phyloP scores from a whole-genome alignment of 2,797 vertebrate genomes.

The Sebastes aleutianus region DNA sequence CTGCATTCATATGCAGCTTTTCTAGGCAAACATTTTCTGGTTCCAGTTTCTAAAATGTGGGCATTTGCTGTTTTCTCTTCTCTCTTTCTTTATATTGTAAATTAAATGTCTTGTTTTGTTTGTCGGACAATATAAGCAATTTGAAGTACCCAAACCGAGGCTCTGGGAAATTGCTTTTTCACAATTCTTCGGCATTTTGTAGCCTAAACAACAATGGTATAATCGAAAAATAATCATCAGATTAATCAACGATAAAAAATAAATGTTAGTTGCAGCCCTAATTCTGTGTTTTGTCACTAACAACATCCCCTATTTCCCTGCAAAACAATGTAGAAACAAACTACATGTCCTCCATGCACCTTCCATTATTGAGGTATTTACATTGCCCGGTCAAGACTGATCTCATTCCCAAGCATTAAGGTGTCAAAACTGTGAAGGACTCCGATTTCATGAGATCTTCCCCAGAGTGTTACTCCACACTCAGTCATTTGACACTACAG shows the following conservation, averaged over 20 bases:
- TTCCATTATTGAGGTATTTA: not conserved
- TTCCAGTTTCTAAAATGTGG: slow-evolving; percentile 12
- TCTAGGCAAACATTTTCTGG: not conserved
- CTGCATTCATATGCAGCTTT: no score
- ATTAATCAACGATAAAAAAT: slow-evolving; percentile 1
- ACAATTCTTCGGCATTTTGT: not conserved
- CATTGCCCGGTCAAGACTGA: not conserved
- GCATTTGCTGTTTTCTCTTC: not conserved
- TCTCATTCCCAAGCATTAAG: not conserved
- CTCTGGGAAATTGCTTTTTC: slow-evolving; percentile 23
- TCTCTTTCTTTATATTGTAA: not conserved
- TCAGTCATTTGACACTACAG: slow-evolving; percentile 47
- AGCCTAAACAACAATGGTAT: not conserved
- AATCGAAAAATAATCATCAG: slow-evolving; percentile 10
- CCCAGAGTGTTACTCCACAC: slow-evolving; percentile 23
- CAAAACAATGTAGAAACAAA: not conserved
- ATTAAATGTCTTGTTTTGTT: slow-evolving; percentile 12
- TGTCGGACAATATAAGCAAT: not conserved
- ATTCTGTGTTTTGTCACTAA: not conserved
- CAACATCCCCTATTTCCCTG: not conserved
- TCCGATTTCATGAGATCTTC: slow-evolving; percentile 40
- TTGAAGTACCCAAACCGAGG: not conserved
- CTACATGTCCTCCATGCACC: not conserved
- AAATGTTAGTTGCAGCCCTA: not conserved
- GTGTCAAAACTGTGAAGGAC: slow-evolving; percentile 10